phyloP scores from a whole-genome alignment of 2,797 vertebrate species.

The Fringilla coelebs region DNA sequence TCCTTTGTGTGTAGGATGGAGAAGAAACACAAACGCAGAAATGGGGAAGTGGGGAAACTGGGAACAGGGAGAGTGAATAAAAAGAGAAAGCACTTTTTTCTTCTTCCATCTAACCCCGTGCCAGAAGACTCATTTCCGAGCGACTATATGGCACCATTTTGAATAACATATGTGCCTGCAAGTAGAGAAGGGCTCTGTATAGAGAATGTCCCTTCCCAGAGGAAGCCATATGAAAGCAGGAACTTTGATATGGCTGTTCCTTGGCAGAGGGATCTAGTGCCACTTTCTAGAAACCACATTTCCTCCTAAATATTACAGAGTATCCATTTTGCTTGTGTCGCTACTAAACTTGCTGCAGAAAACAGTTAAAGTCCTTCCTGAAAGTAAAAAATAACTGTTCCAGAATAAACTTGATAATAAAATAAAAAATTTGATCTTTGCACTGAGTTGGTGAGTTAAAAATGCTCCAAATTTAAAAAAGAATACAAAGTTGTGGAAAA shows the following conservation, averaged over 20 bases:
- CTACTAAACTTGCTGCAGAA: neutral
- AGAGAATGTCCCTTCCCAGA: neutral
- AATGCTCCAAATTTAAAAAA: neutral
- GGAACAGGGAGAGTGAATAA: neutral
- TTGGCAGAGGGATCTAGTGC: neutral
- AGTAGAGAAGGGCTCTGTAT: neutral
- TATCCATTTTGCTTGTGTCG: neutral
- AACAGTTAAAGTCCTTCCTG: neutral
- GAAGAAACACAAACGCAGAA: neutral
- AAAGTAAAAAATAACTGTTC: neutral
- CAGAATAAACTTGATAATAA: neutral
- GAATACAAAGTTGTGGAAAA: neutral
- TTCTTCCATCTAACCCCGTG: rapidly evolving
- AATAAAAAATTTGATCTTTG: neutral
- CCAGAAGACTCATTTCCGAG: neutral
- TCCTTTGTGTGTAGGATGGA: neutral
- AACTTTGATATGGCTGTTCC: neutral
- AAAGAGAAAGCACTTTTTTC: neutral
- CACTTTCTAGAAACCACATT: neutral
- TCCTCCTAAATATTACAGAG: neutral
- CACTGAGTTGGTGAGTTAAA: neutral
- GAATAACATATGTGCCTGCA: neutral
- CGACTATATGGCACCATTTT: neutral
- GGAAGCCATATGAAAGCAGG: neutral
- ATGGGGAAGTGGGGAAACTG: rapidly evolving